Conservation (phyloP, 2,113 vertebrate species). For the Shinisaurus crocodilurus region DNA sequence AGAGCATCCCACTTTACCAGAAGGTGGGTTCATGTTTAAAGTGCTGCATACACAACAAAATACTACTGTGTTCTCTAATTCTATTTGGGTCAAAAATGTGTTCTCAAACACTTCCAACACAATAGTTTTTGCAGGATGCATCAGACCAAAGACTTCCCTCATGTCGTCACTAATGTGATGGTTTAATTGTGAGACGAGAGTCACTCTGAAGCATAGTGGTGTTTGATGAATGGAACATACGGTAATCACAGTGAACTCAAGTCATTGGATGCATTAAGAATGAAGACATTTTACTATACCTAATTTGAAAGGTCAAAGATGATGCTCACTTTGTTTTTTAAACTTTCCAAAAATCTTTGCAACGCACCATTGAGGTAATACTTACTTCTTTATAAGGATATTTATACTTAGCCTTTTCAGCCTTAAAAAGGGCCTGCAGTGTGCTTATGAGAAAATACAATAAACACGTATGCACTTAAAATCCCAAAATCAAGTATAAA, state of each 20-base stretch:
- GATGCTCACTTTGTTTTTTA: background rate
- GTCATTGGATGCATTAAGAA: background rate
- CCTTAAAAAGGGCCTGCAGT: background rate
- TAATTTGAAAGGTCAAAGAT: background rate
- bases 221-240: background rate
- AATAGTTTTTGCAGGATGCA: background rate
- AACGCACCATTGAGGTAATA: background rate
- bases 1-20: constrained; percentile 59
- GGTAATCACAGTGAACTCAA: background rate
- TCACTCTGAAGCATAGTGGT: constrained; percentile 22
- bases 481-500: background rate
- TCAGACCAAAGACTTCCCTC: constrained; percentile 25
- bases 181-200: constrained; percentile 52
- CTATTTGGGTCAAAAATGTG: constrained; percentile 7
- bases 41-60: constrained; percentile 47
- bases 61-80: constrained; percentile 43
- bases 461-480: background rate
- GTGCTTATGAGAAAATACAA: background rate
- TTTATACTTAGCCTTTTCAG: background rate
- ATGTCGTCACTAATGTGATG: background rate
- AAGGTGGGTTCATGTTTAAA: constrained; percentile 55
- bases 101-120: constrained; percentile 30
- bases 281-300: background rate
- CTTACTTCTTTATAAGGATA: background rate
- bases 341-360: background rate